Base-by-base conservation (phyloP, 2,797 vertebrate species). In the Spheniscus humboldti region DNA sequence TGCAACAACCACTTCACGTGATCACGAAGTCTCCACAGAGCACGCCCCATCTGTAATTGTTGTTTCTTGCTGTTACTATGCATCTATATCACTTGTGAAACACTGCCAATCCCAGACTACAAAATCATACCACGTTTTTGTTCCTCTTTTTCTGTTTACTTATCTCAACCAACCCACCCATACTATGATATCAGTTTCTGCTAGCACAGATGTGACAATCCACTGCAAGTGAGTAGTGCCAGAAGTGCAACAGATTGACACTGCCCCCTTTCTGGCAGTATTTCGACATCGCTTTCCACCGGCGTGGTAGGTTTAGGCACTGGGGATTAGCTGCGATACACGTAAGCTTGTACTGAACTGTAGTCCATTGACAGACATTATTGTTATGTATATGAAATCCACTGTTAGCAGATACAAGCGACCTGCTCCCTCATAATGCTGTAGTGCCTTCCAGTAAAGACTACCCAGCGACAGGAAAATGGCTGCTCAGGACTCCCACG, bases 401-500 rank as follows among this genome's bases (percentile, higher is more conserved):
- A 31, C 30, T 6, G 9, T 27, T 31, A 68, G 73, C 60, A 77
- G 71, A 72, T 9, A 50, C 3, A 45, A 55, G 72, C 0, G 2
- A 41, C 53, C 45, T 53, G 47, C 78, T 94, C 84, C 64, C 27
- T 77, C 27, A 39, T 10, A 62, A 68, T 24, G 64, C 71, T 63
- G 25, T 22, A 48, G 16, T 18, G 57, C 17, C 43, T 92, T 57
- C 60, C 62, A 41, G 47, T n/a, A 71, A 82, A 80, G 45, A 9
- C 18, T 48, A 3, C 68, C 53, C 11, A 1, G 72, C 2, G 5
- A 18, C 11, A 18, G 15, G 69, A 94, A 92, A 88, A 95, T 78
- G 79, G 92, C 95, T 94, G 85, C 94, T 78, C 69, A 94, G 92
- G 87, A 72, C 75, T 94, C 76, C 53, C 76, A 28, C 79, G 78